These are phyloP conservation scores for Pachliopta kotzebuea DNA, from an alignment of 2,888 invertebrate genomes.

Conservation along the genomic window DNA sequence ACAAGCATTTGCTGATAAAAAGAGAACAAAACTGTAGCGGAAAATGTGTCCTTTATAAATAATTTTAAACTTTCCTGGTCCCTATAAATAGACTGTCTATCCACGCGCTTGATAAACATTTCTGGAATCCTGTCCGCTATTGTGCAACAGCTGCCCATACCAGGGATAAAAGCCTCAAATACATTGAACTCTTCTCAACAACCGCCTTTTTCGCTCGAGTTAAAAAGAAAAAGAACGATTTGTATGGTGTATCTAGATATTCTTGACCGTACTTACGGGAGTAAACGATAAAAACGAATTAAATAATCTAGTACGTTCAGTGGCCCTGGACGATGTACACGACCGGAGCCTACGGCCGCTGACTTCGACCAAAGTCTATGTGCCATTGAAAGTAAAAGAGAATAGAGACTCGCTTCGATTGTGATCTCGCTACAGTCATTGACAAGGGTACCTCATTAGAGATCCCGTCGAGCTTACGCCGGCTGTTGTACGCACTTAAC, in stretches of 20 bases:
- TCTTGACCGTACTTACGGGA: constrained; percentile 49
- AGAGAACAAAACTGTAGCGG: constrained; percentile 3
- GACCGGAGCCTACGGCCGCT: constrained; percentile 41
- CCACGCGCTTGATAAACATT: constrained; percentile 48
- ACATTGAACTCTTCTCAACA: constrained; percentile 65
- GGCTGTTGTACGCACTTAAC: constrained; percentile 30
- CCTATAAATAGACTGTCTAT: constrained; percentile 43
- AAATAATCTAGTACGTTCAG: constrained; percentile 64
- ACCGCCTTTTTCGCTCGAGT: constrained; percentile 67
- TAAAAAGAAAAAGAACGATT: constrained; percentile 71
- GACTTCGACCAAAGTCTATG: constrained; percentile 42
- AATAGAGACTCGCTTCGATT: constrained; percentile 46
- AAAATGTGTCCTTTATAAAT: constrained; percentile 28
- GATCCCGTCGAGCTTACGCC: constrained; percentile 40
- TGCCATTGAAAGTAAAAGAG: constrained; percentile 54
- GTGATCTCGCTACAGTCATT: constrained; percentile 50
- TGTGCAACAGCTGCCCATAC: constrained; percentile 72
- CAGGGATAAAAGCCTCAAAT: constrained; percentile 69
- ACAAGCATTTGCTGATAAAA: background rate
- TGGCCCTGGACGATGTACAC: constrained; percentile 52
- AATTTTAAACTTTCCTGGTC: constrained; percentile 31
- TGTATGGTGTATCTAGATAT: constrained; percentile 61
- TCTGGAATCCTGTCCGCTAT: constrained; percentile 67
- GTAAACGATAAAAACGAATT: constrained; percentile 58
- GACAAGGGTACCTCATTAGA: constrained; percentile 57